Evolutionary conservation across 2,888 invertebrate genomes (phyloP), one percentile per base, ranked within the genome.

Genomic region (Brachypalpus laphriformis): DNA sequence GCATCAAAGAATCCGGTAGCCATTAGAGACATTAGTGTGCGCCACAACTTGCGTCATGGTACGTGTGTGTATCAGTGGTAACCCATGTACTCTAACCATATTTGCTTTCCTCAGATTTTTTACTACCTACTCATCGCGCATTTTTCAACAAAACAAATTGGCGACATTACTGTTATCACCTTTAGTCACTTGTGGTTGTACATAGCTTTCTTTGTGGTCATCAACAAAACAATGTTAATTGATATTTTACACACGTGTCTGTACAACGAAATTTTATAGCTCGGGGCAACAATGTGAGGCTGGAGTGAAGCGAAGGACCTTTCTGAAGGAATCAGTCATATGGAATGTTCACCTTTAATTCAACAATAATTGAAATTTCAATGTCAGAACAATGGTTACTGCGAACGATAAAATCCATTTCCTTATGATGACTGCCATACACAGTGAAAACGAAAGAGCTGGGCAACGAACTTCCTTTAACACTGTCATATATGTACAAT

Each of bases 1-100:
- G 77, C n/a, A 1, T n/a, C 47, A 40, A 65, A 54, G 65, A 82
- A 82, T 82, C 82, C 76, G 77, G 76, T 71, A 82, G 18, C 61
- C 68, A 63, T 47, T 51, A 18, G 22, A 42, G 40, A 14, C 2
- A 51, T 37, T 56, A 16, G 45, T 54, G 71, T 71, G 25, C 47
- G 47, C 42, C 71, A 34, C 51, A 56, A 63, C 25, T 47, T 76
- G 68, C 82, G 82, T 76, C 75, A 75, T 45, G 18, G n/a, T 54
- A 54, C 25, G 28, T 74, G 34, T n/a, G n/a, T 45, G 47, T 68
- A 56, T 14, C 20, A 11, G 54, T 22, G 47, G n/a, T 61, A 31
- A 25, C 14, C 47, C 47, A 47, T 71, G 78, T 56, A 40, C 57
- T 6, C 65, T 3, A 28, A 59, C 20, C 31, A 31, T 56, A 80